Base-by-base conservation (phyloP, 1,140 invertebrate species). In the Drosophila tani region DNA sequence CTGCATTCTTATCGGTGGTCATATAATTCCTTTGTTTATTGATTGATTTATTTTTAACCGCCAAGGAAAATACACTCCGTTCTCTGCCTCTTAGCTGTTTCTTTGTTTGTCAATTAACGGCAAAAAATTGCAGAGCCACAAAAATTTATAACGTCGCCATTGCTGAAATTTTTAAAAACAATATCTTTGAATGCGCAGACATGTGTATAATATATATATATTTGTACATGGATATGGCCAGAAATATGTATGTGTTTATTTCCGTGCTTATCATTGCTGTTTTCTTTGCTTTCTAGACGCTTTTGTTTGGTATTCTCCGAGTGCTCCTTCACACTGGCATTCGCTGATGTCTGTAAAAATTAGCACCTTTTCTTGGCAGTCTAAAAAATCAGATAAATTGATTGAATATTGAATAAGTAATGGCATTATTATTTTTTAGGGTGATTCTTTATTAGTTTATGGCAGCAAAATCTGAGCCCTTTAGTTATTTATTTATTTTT, bases 121-220 rank as follows among this genome's bases (percentile, higher is more conserved):
- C 49, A 64, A 56, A 50, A 69, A 57, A 71, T 45, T 65, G 53
- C 47, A 46, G 58, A 79, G 63, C 47, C 38, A 43, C 45, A 14
- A 50, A 65, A 75, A 45, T 71, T 71, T 19, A 50, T 71, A 82
- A 70, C 68, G 65, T 82, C 82, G 82, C 82, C 70, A 86, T 87
- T 75, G 50, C 57, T 59, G 53, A 55, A 67, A 49, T 68, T 56
- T 59, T 21, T 51, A 62, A 79, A 79, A 79, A 77, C 63, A 75
- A 66, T 58, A 59, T 68, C 41, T 47, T 19, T 62, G 70, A 51
- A 38, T 59, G 19, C 67, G 21, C 29, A 50, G 49, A 12, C 19
- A 43, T 32, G 17, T 45, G 21, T 29, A 51, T 68, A 70, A 29
- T 53, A 53, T 55, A 41, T 55, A 41, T 11, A 60, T 50, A 60